These are phyloP conservation scores for Itoplectis maculator DNA, from an alignment of 2,888 invertebrate species.

Conservation along the genomic window DNA sequence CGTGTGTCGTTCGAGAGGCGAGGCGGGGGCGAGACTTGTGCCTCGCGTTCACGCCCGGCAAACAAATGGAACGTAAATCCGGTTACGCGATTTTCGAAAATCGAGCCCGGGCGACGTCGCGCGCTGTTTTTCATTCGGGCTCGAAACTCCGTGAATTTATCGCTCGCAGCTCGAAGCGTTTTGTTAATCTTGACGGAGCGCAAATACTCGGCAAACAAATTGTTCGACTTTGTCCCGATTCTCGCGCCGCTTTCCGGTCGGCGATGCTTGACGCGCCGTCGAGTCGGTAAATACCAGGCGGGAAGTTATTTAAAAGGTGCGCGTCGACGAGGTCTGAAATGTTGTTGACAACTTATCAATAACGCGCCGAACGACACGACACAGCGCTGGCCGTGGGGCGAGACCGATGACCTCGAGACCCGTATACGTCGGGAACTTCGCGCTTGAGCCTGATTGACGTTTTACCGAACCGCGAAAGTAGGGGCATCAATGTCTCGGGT, in stretches of 20 bases:
- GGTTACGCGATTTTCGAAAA: conserved; percentile 19
- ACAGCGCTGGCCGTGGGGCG: too few relatives aligned
- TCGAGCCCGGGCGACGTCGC: background rate
- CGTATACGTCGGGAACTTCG: conserved; percentile 35
- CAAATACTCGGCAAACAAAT: background rate
- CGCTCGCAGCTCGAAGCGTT: conserved; percentile 1
- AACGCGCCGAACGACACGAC: background rate
- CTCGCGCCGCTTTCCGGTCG: background rate
- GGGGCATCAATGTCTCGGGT: conserved; percentile 10
- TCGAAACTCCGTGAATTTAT: conserved; percentile 23
- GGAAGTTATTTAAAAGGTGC: background rate
- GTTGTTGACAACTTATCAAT: conserved; percentile 12
- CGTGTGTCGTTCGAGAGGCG: background rate
- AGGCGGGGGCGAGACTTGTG: background rate
- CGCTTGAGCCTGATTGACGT: conserved; percentile 39
- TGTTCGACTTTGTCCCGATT: background rate
- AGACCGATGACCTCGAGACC: conserved; percentile 3
- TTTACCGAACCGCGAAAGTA: conserved; percentile 35
- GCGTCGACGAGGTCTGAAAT: background rate
- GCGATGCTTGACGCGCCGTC: background rate
- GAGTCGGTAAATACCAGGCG: background rate
- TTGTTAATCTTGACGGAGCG: conserved; percentile 21
- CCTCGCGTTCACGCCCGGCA: background rate
- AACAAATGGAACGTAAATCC: conserved; percentile 36
- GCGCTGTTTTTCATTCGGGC: conserved; percentile 14